A percentile compares a stretch with the other conserved stretches of the same genome.
Evolutionary conservation across 2,797 vertebrate genomes (phyloP).

Genomic region (Syngnathus acus): DNA sequence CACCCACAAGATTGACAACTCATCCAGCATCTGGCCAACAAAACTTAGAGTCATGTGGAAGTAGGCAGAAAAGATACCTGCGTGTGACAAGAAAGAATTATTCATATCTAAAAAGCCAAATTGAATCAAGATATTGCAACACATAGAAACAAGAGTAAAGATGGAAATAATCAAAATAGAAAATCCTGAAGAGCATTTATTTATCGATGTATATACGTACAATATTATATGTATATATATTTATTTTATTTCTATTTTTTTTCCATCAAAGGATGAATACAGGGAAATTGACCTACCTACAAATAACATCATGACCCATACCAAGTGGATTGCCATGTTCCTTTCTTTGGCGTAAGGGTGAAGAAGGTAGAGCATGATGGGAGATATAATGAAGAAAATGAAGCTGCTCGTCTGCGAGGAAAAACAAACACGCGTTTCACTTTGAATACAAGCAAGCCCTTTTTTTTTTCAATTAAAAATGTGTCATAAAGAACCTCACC

Average conservation of each 20-base stretch:
- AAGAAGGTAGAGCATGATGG: slow-evolving; percentile 82
- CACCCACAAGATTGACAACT: slow-evolving; percentile 90
- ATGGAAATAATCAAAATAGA: background rate
- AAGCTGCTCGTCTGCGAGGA: slow-evolving; percentile 82
- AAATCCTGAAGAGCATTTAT: no score
- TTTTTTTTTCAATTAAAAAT: background rate
- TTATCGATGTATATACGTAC: no score
- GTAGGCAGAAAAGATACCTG: slow-evolving; percentile 86
- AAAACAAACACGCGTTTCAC: slow-evolving; percentile 9
- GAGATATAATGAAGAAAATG: slow-evolving; percentile 79
- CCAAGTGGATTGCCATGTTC: slow-evolving; percentile 61
- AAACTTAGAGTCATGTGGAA: slow-evolving; percentile 97
- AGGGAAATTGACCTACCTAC: slow-evolving; percentile 69
- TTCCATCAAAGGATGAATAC: background rate
- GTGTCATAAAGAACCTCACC: slow-evolving; percentile 58
- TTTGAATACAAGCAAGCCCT: background rate
- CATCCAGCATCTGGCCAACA: slow-evolving; percentile 88
- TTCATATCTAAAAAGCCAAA: background rate
- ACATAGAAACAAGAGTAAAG: no score
- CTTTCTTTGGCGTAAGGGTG: slow-evolving; percentile 77
- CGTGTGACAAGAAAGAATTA: background rate
- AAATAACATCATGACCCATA: slow-evolving; percentile 75
- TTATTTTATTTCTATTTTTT: no score
- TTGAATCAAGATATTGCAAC: background rate
- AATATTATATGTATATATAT: no score